Evolutionary conservation across 2,113 vertebrate species (phyloP).

Genomic region (Empidonax alnorum): DNA sequence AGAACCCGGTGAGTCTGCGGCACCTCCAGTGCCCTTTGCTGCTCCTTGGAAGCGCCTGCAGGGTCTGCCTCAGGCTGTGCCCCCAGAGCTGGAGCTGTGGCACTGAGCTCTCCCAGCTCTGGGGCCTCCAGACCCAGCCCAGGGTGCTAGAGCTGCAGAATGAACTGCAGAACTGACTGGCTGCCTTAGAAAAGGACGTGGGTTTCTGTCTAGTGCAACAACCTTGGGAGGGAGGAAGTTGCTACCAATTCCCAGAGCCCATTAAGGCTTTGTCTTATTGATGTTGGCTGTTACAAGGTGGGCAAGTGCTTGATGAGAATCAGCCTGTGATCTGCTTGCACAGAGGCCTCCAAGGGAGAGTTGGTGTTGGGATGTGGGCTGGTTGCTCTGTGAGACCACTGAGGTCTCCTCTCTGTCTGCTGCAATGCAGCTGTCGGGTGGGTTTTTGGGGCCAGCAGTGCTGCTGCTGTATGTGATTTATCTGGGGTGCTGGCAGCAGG

Average conservation of each 20-base stretch:
- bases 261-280: not conserved
- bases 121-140: not conserved
- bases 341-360: not conserved
- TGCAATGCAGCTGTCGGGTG: not conserved
- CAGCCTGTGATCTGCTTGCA: not conserved
- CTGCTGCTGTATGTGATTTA: not conserved
- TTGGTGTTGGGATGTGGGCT: not conserved
- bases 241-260: not conserved
- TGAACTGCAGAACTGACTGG: not conserved
- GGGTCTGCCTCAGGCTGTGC: not conserved
- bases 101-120: not conserved
- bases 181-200: not conserved
- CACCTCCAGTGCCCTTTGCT: not conserved
- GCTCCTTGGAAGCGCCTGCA: not conserved
- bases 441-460: not conserved
- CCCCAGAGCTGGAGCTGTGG: not conserved
- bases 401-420: not conserved
- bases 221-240: not conserved
- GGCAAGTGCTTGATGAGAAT: not conserved
- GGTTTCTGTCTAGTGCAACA: not conserved
- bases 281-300: not conserved
- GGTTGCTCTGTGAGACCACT: not conserved
- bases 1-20: slow-evolving; percentile 84
- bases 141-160: not conserved
- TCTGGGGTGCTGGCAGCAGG: not conserved